Base-by-base conservation (phyloP, 92 coral and sea anemone species). In the Desmophyllum pertusum region DNA sequence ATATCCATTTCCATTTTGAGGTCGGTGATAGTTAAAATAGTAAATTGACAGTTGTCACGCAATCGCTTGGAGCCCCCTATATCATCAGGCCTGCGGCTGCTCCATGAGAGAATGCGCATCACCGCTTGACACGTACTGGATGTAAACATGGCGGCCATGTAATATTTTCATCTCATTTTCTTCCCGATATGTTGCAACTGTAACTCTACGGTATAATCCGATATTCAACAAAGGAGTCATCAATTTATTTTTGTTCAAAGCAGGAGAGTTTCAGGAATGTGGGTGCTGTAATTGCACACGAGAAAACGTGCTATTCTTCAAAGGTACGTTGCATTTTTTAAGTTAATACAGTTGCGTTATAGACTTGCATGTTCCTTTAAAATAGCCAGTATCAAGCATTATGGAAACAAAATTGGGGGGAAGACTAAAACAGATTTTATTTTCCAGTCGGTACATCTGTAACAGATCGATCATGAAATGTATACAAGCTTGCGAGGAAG, bases 121-220 rank as follows among this genome's bases (percentile, higher is more conserved):
- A 3, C 37, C 21, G 41, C 73, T 19, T 88, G 92, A 88, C 92
- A 88, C 92, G 92, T 88, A 81, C 79, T 15, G 23, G 92, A 84
- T 79, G 77, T 83, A 88, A 88, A 88, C 92, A 88, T 72, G 79
- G 87, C 80, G 85, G 74, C 84, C 35, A 1, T 2, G 43, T 43
- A 40, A 29, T 23, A 25, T 11, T 36, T n/a, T 7, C 25, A 67
- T 35, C 18, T 38, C 10, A 5, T 31, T 19, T 6, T 13, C 33
- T 36, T 48, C 42, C 35, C 10, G 10, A 0, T 25, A 46, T 18
- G 38, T 39, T 61, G 37, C 48, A 57, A 59, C 39, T 77, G 17
- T 25, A 51, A 30, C 59, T 10, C 23, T 17, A 3, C 59, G 50
- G 13, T 7, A 43, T 33, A 17, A 53, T 67, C 63, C 35, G 50